phyloP scores from a whole-genome alignment of 2,888 invertebrate genomes.

The Drosophila paramelanica region DNA sequence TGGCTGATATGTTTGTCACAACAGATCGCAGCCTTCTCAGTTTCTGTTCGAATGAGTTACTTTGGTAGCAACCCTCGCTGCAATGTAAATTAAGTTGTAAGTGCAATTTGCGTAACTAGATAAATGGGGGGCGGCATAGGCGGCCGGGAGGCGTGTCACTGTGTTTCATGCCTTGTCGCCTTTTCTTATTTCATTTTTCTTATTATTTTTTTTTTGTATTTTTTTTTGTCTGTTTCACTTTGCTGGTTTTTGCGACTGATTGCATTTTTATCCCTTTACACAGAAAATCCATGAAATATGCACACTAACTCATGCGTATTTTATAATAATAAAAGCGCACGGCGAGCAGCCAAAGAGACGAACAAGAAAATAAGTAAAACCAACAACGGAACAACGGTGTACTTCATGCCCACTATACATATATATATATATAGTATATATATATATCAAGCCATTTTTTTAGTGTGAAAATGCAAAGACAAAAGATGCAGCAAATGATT shows the following conservation, averaged over 20 bases:
- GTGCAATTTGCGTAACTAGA: constrained; percentile 47
- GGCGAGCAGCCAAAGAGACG: constrained; percentile 42
- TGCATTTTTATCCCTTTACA: constrained; percentile 79
- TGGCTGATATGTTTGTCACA: too few relatives aligned
- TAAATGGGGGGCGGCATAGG: not conserved
- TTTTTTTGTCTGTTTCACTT: constrained; percentile 71
- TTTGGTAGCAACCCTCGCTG: constrained; percentile 17
- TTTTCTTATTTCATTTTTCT: constrained; percentile 20
- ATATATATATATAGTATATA: too few relatives aligned
- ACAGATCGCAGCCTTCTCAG: not conserved
- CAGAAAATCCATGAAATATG: constrained; percentile 79
- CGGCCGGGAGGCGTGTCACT: not conserved
- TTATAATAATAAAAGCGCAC: constrained; percentile 77
- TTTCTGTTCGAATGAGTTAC: not conserved
- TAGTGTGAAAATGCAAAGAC: constrained; percentile 55
- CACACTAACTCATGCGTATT: constrained; percentile 80
- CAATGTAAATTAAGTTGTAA: constrained; percentile 54
- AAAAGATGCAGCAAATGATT: constrained; percentile 62
- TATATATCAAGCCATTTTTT: too few relatives aligned
- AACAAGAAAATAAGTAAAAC: constrained; percentile 28
- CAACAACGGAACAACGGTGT: constrained; percentile 26
- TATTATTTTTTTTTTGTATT: constrained; percentile 35
- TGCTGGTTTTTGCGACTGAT: constrained; percentile 79
- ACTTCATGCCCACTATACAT: constrained; percentile 1
- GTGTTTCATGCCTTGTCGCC: not conserved